Evolutionary conservation across 1,140 invertebrate species (phyloP).

Genomic region (Linepithema humile): DNA sequence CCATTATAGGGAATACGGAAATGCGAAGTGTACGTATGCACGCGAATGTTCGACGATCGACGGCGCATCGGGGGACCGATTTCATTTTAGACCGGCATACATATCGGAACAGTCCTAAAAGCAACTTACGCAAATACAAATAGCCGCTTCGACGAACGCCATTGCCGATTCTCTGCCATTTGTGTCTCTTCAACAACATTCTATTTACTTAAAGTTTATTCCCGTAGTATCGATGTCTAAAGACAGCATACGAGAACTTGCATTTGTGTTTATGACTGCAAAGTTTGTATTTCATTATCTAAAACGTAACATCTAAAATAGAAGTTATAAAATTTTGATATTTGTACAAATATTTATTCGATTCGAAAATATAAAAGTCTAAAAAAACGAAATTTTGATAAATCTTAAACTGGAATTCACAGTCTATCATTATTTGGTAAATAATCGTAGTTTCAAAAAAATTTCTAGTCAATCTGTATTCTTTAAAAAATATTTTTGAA

Average conservation of each 20-base stretch:
- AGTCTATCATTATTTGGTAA: no score
- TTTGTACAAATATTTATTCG: no score
- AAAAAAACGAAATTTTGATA: not conserved
- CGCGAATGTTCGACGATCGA: conserved; percentile 32
- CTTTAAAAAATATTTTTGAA: no score
- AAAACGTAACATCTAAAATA: no score
- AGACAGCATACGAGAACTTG: not conserved
- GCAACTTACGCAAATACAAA: conserved; percentile 15
- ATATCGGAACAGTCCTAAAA: not conserved
- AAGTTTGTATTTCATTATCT: not conserved
- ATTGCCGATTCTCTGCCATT: conserved; percentile 16
- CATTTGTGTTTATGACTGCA: not conserved
- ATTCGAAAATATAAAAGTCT: no score
- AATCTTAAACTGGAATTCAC: not conserved
- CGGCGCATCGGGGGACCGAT: conserved; percentile 36
- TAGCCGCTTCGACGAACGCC: not conserved
- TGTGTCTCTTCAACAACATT: conserved; percentile 6
- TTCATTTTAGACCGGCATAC: conserved; percentile 29
- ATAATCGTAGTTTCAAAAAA: no score
- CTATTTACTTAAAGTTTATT: conserved; percentile 40
- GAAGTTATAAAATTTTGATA: no score
- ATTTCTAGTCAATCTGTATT: no score
- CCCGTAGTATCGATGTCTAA: not conserved
- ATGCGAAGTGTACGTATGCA: conserved; percentile 23
- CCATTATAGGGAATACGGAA: conserved; percentile 35